Conservation (phyloP, 2,113 vertebrate genomes). For the Cyrtonyx montezumae region DNA sequence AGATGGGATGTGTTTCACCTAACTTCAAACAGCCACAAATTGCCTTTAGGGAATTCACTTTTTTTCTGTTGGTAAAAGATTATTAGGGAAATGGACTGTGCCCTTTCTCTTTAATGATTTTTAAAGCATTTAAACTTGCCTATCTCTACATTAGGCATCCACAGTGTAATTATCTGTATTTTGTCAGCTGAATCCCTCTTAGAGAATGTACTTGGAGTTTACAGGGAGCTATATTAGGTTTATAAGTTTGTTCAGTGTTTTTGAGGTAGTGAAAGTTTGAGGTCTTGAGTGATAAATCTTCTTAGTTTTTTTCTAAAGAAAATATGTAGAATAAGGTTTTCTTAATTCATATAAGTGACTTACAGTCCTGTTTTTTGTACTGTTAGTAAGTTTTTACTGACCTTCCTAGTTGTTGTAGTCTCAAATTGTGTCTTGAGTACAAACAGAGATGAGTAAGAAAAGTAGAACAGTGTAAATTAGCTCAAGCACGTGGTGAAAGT, state of each 20-base stretch:
- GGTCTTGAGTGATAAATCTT: not conserved
- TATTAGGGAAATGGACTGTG: not conserved
- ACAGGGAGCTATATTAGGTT: not conserved
- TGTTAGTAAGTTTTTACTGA: not conserved
- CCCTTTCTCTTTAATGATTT: not conserved
- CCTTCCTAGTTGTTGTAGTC: not conserved
- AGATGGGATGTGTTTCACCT: not conserved
- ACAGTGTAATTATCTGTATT: not conserved
- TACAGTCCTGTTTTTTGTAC: not conserved
- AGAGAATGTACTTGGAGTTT: not conserved
- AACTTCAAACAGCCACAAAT: not conserved
- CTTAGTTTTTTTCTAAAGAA: not conserved
- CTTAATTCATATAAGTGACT: not conserved
- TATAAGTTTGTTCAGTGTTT: not conserved
- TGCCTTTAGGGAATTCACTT: not conserved
- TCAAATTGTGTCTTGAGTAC: not conserved
- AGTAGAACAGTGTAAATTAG: not conserved
- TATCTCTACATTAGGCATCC: not conserved
- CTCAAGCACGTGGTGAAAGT: not conserved
- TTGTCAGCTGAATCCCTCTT: not conserved
- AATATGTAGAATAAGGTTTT: not conserved
- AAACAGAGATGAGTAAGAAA: not conserved
- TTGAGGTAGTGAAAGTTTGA: not conserved
- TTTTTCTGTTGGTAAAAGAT: not conserved
- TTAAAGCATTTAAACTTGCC: not conserved